These are phyloP conservation scores for Sebastolobus alascanus DNA, from an alignment of 2,797 vertebrate species.

Conservation along the genomic window DNA sequence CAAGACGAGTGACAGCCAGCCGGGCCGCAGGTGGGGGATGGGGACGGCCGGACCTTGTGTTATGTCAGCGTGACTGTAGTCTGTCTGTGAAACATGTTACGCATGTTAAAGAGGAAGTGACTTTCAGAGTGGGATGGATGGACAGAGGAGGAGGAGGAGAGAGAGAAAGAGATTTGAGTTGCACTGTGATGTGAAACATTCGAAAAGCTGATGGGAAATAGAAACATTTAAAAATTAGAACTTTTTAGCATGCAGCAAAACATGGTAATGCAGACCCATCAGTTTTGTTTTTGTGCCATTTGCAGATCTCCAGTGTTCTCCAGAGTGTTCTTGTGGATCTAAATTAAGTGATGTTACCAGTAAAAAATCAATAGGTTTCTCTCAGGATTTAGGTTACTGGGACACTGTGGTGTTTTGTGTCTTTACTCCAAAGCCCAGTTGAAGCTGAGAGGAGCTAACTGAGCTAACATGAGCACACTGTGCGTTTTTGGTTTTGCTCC, in stretches of 20 bases:
- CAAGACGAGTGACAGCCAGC: slow-evolving; percentile 61
- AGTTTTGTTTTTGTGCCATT: too few relatives aligned
- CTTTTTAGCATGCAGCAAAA: background rate
- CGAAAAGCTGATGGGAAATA: background rate
- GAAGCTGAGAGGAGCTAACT: background rate
- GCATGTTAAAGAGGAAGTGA: slow-evolving; percentile 38
- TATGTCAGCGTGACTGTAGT: slow-evolving; percentile 14
- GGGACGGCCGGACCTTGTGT: slow-evolving; percentile 28
- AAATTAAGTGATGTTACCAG: background rate
- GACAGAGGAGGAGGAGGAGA: background rate
- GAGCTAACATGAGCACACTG: background rate
- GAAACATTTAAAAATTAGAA: background rate
- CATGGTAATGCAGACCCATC: background rate
- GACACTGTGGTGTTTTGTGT: background rate
- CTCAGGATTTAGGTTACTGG: background rate
- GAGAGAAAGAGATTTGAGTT: background rate
- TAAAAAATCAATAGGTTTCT: background rate
- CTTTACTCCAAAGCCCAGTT: background rate
- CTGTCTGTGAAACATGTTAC: slow-evolving; percentile 18
- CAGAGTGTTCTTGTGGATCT: background rate
- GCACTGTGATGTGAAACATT: background rate
- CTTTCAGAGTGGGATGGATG: background rate
- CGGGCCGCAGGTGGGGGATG: slow-evolving; percentile 51
- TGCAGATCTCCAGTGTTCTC: too few relatives aligned
- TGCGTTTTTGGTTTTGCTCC: background rate